Evolutionary conservation across 2,888 invertebrate species (phyloP), one percentile per base, ranked within the genome.

Genomic region (Melipona bicolor): DNA sequence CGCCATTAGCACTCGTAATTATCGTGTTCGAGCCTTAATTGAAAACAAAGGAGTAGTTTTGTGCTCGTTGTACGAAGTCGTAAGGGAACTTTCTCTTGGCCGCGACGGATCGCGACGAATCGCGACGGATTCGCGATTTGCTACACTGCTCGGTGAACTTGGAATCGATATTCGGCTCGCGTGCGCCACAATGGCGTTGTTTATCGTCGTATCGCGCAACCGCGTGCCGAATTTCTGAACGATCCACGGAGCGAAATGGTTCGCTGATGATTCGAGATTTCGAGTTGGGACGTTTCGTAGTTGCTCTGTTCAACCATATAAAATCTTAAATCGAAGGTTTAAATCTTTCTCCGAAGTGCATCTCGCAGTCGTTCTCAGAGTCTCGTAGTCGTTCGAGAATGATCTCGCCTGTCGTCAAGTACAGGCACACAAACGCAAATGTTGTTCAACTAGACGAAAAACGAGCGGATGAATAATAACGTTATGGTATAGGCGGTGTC

Each of bases 11-110:
- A 5, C n/a, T 59, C 81, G 61, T 85, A 86, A 88, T 88, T 86
- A 77, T 64, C 72, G 82, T 77, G 82, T 81, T 49, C 73, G 73
- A 67, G 83, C 88, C 79, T 87, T 82, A 81, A 83, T 59, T 72
- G 78, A 81, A 80, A 77, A 89, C 87, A 89, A 89, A 89, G 89
- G 81, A 80, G 82, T 79, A n/a, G n/a, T n/a, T n/a, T n/a, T 24
- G 24, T 81, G 78, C 64, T 72, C 79, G 76, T 75, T 76, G 36
- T 43, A 81, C 49, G 77, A 59, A 67, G 83, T 54, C 71, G 65
- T 73, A 67, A 52, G 36, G 77, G 24, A 62, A 82, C 85, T 89
- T 90, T 90, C 89, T 80, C 85, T 50, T 4, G n/a, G 27, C 50
- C 24, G 52, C 13, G 64, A 19, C 50, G 84, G 62, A 56, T 36